Conservation (phyloP, 1,140 invertebrate genomes). For the Diuraphis noxia region DNA sequence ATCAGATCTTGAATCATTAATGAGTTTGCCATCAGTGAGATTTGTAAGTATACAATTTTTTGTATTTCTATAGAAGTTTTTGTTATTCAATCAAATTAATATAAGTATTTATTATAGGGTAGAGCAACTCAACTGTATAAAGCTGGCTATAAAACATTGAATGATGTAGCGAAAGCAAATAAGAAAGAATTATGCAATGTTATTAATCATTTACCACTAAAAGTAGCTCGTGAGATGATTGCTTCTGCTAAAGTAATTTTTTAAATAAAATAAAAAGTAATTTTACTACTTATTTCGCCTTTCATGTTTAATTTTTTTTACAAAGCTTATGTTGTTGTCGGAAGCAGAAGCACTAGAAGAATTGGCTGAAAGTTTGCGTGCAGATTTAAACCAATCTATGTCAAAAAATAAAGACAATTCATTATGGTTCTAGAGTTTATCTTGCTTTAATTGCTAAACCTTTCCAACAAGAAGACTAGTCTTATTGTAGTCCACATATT, state of each 20-base stretch:
- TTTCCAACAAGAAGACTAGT: no score
- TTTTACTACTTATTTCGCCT: slow-evolving; percentile 24
- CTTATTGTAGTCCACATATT: no score
- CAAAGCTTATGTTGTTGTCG: slow-evolving; percentile 74
- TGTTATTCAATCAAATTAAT: neutral
- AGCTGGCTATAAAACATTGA: slow-evolving; percentile 78
- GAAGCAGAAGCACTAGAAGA: slow-evolving; percentile 79
- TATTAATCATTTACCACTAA: slow-evolving; percentile 73
- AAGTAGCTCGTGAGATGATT: slow-evolving; percentile 76
- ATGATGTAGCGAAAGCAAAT: slow-evolving; percentile 74
- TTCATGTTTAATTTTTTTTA: neutral
- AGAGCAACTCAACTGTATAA: slow-evolving; percentile 81
- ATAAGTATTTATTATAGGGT: slow-evolving; percentile 63
- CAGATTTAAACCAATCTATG: slow-evolving; percentile 47
- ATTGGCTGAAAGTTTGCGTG: slow-evolving; percentile 74
- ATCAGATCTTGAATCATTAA: slow-evolving; percentile 74
- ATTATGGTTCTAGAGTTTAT: slow-evolving; percentile 25
- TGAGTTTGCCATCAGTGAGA: slow-evolving; percentile 84
- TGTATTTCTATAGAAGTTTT: neutral
- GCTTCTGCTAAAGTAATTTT: slow-evolving; percentile 77
- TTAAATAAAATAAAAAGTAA: neutral
- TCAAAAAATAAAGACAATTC: slow-evolving; percentile 32
- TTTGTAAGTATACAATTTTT: slow-evolving; percentile 63
- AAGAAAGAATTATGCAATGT: slow-evolving; percentile 67
- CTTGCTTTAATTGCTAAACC: neutral